Evolutionary conservation across 1,140 invertebrate genomes (phyloP).

Genomic region (Agrilus planipennis): DNA sequence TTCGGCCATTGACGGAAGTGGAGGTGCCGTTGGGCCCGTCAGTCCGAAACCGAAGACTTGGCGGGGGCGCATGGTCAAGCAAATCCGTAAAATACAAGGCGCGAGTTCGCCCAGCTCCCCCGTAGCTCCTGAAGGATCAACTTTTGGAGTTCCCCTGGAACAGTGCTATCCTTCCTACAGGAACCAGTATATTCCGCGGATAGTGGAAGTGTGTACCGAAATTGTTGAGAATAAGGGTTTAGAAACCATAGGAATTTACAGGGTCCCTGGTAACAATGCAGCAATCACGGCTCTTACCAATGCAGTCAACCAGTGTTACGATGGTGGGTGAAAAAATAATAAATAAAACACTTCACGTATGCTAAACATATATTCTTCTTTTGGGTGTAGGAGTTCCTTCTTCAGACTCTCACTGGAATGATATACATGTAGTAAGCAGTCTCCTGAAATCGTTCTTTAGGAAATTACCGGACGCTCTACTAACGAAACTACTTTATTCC

Average conservation of each 20-base stretch:
- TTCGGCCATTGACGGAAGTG: too few species aligned
- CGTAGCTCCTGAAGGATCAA: conserved; percentile 54
- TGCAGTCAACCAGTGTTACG: conserved; percentile 56
- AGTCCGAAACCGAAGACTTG: conserved; percentile 80
- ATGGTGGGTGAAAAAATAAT: too few species aligned
- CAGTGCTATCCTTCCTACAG: conserved; percentile 62
- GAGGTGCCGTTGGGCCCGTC: conserved; percentile 36
- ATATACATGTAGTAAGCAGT: conserved; percentile 84
- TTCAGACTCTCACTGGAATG: conserved; percentile 73
- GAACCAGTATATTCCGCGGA: conserved; percentile 65
- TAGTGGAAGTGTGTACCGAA: conserved; percentile 84
- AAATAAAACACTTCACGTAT: too few species aligned
- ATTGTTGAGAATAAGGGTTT: conserved; percentile 84
- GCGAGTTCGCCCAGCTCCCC: conserved; percentile 41
- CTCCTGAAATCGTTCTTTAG: conserved; percentile 91
- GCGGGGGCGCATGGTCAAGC: conserved; percentile 74
- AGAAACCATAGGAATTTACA: conserved; percentile 82
- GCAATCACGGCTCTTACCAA: conserved; percentile 82
- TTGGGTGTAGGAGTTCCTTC: conserved; percentile 42
- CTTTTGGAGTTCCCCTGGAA: conserved; percentile 78
- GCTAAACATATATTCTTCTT: too few species aligned
- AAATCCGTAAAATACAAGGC: conserved; percentile 59
- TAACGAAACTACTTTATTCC: conserved; percentile 79
- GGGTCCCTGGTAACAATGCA: conserved; percentile 92
- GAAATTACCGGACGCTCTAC: conserved; percentile 80